These are phyloP conservation scores for Ciconia maguari DNA, from an alignment of 2,113 vertebrate genomes.

Conservation along the genomic window DNA sequence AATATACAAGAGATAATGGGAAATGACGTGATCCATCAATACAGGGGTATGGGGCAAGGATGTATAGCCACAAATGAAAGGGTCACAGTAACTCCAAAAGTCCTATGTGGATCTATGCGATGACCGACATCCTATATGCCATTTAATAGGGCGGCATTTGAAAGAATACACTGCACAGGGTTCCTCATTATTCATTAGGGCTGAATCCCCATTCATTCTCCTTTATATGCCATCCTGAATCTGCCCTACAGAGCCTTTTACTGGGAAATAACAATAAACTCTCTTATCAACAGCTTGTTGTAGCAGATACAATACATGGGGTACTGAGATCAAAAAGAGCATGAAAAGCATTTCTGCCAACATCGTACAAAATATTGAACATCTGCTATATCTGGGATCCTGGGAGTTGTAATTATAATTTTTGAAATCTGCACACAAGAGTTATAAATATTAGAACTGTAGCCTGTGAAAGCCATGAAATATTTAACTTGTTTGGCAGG, in stretches of 20 bases:
- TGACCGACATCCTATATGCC: neutral
- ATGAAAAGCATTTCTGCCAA: slow-evolving; percentile 82
- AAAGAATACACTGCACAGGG: slow-evolving; percentile 24
- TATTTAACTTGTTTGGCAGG: slow-evolving; percentile 87
- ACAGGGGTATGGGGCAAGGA: neutral
- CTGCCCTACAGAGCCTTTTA: slow-evolving; percentile 62
- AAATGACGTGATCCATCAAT: slow-evolving; percentile 13
- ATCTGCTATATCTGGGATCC: slow-evolving; percentile 84
- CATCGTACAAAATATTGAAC: slow-evolving; percentile 85
- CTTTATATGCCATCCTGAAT: slow-evolving; percentile 26
- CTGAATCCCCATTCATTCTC: slow-evolving; percentile 31
- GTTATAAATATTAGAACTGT: slow-evolving; percentile 89
- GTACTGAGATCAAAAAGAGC: slow-evolving; percentile 80
- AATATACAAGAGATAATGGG: neutral
- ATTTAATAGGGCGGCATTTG: neutral
- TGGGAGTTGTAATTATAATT: slow-evolving; percentile 87
- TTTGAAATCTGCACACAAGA: slow-evolving; percentile 86
- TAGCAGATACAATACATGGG: slow-evolving; percentile 80
- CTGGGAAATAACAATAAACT: slow-evolving; percentile 74
- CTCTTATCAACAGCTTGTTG: slow-evolving; percentile 82
- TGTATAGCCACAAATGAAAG: slow-evolving; percentile 54
- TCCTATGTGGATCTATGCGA: neutral
- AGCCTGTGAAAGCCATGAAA: slow-evolving; percentile 84
- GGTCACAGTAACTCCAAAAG: neutral
- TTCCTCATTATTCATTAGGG: slow-evolving; percentile 54